phyloP scores from a whole-genome alignment of 2,888 invertebrate genomes.

The Macroteleia sp. region DNA sequence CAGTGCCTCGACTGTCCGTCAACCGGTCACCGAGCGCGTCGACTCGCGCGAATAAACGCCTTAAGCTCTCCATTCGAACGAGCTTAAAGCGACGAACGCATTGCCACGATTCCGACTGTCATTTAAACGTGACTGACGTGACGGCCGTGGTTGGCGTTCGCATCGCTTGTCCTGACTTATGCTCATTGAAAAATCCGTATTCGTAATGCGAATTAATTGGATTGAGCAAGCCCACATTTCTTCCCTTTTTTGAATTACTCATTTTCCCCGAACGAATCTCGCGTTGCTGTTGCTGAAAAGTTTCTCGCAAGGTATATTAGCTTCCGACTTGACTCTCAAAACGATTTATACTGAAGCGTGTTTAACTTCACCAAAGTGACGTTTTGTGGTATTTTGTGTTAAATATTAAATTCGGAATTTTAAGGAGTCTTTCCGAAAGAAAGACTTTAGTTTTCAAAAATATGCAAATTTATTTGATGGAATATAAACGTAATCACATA shows the following conservation, averaged over 20 bases:
- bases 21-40: slow-evolving; percentile 71
- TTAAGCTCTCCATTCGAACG: slow-evolving; percentile 53
- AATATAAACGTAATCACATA: too few species aligned
- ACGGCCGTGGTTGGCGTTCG: slow-evolving; percentile 18
- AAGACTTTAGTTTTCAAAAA: too few species aligned
- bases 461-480: too few species aligned
- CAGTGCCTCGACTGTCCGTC: slow-evolving; percentile 74
- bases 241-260: not conserved
- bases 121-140: slow-evolving; percentile 45
- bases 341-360: too few species aligned
- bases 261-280: too few species aligned
- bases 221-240: slow-evolving; percentile 7
- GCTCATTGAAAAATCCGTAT: slow-evolving; percentile 9
- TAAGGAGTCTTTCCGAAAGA: too few species aligned
- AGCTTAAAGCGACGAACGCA: slow-evolving; percentile 56
- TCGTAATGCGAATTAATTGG: slow-evolving; percentile 36
- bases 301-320: too few species aligned
- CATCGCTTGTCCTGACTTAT: slow-evolving; percentile 4
- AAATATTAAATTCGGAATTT: too few species aligned
- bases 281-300: too few species aligned
- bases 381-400: too few species aligned
- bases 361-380: too few species aligned
- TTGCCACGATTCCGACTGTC: slow-evolving; percentile 49
- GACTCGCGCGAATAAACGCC: slow-evolving; percentile 68
- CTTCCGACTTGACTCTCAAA: too few species aligned